These are phyloP conservation scores for Electrona antarctica DNA, from an alignment of 2,113 vertebrate species.

Conservation along the genomic window DNA sequence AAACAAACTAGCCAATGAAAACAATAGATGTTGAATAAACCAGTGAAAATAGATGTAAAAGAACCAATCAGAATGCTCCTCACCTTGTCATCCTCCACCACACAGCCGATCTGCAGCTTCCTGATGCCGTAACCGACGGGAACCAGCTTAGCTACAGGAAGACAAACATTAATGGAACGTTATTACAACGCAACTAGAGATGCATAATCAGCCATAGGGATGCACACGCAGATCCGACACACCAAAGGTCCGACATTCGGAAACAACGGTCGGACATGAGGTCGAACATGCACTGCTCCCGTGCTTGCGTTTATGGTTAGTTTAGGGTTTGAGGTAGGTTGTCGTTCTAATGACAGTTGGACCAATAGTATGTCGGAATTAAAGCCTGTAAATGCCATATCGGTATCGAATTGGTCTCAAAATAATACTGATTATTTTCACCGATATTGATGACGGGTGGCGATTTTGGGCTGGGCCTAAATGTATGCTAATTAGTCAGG, in stretches of 20 bases:
- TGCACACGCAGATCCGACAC: background rate
- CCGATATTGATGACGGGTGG: no score
- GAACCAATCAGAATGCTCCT: background rate
- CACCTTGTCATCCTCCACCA: slow-evolving; percentile 96
- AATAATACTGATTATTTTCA: background rate
- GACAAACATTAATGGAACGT: background rate
- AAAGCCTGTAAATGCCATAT: background rate
- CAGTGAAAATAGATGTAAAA: no score
- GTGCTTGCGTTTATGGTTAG: no score
- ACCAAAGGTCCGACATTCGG: no score
- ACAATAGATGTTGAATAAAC: no score
- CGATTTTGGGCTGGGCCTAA: background rate
- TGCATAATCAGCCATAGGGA: background rate
- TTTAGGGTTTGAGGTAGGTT: no score
- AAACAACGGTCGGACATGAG: no score
- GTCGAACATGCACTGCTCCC: no score
- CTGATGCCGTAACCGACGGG: slow-evolving; percentile 98
- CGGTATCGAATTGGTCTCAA: background rate
- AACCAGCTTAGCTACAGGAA: slow-evolving; percentile 87
- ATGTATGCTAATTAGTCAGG: background rate
- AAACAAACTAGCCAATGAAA: no score
- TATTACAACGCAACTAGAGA: background rate
- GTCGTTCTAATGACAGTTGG: no score
- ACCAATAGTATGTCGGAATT: no score
- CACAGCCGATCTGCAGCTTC: slow-evolving; percentile 95